phyloP scores from a whole-genome alignment of 1,140 invertebrate genomes.

The Agraylea sexmaculata region DNA sequence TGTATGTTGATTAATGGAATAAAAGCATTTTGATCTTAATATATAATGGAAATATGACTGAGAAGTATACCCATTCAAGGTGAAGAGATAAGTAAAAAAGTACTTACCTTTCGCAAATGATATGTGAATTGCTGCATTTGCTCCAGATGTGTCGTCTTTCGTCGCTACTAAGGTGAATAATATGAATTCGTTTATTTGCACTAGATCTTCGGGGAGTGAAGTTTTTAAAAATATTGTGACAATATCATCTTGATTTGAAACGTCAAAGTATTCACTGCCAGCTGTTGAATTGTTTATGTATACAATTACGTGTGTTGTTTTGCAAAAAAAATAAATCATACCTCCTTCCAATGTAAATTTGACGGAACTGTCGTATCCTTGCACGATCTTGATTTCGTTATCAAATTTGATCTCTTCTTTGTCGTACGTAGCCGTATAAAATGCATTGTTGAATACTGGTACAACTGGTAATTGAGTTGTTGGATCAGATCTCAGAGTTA shows the following conservation, averaged over 20 bases:
- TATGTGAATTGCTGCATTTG: constrained; percentile 10
- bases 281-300: constrained; percentile 6
- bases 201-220: constrained; percentile 9
- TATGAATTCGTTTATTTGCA: constrained; percentile 5
- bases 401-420: constrained; percentile 5
- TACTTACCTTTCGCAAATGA: constrained; percentile 12
- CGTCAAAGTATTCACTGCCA: constrained; percentile 7
- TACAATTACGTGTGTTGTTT: background rate
- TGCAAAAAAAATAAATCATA: constrained; percentile 4
- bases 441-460: constrained; percentile 10
- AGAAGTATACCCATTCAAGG: too few relatives aligned
- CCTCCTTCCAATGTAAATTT: constrained; percentile 5
- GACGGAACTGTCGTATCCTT: constrained; percentile 2
- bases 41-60: too few relatives aligned
- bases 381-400: constrained; percentile 2
- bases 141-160: constrained; percentile 5
- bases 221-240: constrained; percentile 1
- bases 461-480: constrained; percentile 4
- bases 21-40: background rate
- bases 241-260: constrained; percentile 2
- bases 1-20: background rate
- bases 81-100: background rate
- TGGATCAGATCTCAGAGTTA: constrained; percentile 14
- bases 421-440: constrained; percentile 6
- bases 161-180: constrained; percentile 10